Conservation (phyloP, 2,113 vertebrate genomes). For the Hiodon tergisus region DNA sequence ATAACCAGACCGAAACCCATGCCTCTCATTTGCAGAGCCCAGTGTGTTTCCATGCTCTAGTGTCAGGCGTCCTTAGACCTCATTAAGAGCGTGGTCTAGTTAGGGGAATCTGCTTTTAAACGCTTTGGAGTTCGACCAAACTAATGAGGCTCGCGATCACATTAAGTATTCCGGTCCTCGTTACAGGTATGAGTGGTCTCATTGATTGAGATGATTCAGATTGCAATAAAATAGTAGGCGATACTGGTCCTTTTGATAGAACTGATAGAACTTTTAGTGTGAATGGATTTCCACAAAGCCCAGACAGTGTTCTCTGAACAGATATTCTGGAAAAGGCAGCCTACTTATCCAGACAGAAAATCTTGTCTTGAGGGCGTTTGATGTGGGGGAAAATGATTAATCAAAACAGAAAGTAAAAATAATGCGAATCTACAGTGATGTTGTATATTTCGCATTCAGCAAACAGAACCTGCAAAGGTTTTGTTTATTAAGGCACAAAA, state of each 20-base stretch:
- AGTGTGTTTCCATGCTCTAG: not conserved
- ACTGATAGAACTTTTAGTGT: not conserved
- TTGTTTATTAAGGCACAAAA: not conserved
- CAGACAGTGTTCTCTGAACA: not conserved
- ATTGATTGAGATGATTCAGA: too few species aligned
- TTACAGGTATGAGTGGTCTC: too few species aligned
- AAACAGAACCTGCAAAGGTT: not conserved
- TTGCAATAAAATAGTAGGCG: too few species aligned
- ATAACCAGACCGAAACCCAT: too few species aligned
- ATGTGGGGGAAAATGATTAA: not conserved
- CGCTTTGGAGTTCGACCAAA: not conserved
- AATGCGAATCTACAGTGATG: not conserved
- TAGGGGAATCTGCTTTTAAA: not conserved
- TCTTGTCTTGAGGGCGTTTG: constrained; percentile 5
- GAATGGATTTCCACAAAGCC: not conserved
- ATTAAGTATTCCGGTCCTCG: not conserved
- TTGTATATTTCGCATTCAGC: not conserved
- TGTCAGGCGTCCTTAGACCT: too few species aligned
- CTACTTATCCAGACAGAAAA: not conserved
- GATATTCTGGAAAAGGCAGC: constrained; percentile 13
- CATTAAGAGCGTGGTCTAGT: not conserved
- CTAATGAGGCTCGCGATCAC: not conserved
- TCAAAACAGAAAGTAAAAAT: not conserved
- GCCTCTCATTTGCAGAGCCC: not conserved
- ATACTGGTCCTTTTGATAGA: not conserved